Percentiles rank a stretch among this genome's conserved stretches.
Conservation (phyloP, 2,113 vertebrate genomes). For the Fregata magnificens region DNA sequence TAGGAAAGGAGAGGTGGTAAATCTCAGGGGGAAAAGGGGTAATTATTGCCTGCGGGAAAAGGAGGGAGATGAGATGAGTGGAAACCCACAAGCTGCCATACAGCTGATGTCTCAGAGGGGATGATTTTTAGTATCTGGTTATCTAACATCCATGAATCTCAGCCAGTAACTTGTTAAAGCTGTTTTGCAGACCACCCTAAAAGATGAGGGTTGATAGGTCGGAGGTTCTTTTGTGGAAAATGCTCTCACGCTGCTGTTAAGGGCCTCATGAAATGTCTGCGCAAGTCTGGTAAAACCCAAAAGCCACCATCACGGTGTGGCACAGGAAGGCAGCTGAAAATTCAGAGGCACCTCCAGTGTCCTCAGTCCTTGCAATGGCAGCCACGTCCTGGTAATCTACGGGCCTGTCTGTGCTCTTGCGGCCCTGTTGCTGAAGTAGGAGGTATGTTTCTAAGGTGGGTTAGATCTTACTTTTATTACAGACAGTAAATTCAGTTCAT, state of each 20-base stretch:
- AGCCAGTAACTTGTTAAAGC: neutral
- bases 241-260: neutral
- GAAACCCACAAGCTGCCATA: neutral
- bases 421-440: neutral
- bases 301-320: fast-evolving
- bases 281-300: neutral
- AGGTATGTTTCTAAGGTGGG: neutral
- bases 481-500: neutral
- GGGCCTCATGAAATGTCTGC: neutral
- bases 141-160: neutral
- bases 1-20: neutral
- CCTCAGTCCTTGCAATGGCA: neutral
- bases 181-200: neutral
- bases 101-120: neutral
- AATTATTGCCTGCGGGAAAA: neutral
- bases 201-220: neutral
- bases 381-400: neutral
- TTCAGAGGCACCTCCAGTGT: neutral
- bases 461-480: neutral
- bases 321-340: neutral
- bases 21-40: fast-evolving
- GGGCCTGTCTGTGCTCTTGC: neutral
- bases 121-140: neutral
- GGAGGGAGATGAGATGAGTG: too few species aligned
- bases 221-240: neutral